Evolutionary conservation across 2,113 vertebrate species (phyloP), one percentile per base, ranked within the genome.

Genomic region (Pelobates fuscus): DNA sequence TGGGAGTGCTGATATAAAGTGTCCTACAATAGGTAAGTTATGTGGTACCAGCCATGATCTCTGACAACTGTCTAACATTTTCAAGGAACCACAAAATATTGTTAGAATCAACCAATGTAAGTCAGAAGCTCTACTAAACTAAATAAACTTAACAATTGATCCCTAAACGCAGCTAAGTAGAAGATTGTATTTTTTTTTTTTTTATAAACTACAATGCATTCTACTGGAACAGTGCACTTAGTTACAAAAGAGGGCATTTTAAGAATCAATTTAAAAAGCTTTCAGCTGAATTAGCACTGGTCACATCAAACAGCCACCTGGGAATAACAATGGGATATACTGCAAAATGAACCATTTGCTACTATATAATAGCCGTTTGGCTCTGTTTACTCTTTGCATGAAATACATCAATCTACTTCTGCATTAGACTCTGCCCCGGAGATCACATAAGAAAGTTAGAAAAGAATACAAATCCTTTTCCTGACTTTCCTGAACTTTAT

Each of bases 241-340:
- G 52, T 55, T 5, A 55, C 52, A 55, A 55, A 55, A 17, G 52
- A 21, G 21, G 8, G 7, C n/a, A 8, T 55, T 23, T 12, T 55
- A 21, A 23, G n/a, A 8, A 55, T 55, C 21, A 55, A 55, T 55
- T 55, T 55, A 55, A 21, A 55, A 55, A 55, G 52, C 52, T 23
- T 55, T 55, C 52, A 55, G n/a, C 21, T 21, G 52, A 55, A 10
- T 55, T 55, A 55, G 52, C 52, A 55, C 21, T 11, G 21, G n/a
- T 55, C 52, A 55, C 52, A 55, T 55, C 52, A 55, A 55, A 55
- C 21, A 5, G 52, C 8, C n/a, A 8, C 21, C 2, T 2, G 57
- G 37, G n/a, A 71, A 29, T 61, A 44, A 27, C 57, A 15, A 21
- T 2, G 8, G 69, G 57, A 46, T 60, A 46, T 23, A 44, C 44